These are phyloP conservation scores for Channa argus DNA, from an alignment of 2,113 vertebrate genomes.

Conservation along the genomic window DNA sequence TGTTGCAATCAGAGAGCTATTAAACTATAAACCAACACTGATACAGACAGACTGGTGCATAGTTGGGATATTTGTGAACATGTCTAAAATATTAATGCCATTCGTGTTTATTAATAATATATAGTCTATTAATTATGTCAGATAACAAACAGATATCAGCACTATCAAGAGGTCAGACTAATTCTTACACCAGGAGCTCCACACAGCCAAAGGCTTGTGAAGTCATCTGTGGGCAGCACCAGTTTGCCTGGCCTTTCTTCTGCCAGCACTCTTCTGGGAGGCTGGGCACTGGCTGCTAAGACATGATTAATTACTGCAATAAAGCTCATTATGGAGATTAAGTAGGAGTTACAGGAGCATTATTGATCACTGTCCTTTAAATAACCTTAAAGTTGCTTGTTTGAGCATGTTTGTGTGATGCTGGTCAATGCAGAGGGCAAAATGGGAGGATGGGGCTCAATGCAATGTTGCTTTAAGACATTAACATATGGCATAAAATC, in stretches of 20 bases:
- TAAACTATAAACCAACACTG: no score
- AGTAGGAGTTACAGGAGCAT: conserved; percentile 83
- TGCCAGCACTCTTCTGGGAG: conserved; percentile 71
- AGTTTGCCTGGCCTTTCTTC: conserved; percentile 64
- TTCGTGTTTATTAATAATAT: no score
- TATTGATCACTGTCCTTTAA: conserved; percentile 87
- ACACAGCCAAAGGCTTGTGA: conserved; percentile 20
- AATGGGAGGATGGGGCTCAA: conserved; percentile 48
- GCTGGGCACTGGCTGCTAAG: conserved; percentile 71
- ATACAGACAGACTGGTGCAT: no score
- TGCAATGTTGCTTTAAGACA: conserved; percentile 39
- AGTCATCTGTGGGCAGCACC: conserved; percentile 49
- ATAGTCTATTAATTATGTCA: conserved; percentile 9
- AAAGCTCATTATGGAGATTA: conserved; percentile 87
- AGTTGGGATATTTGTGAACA: no score
- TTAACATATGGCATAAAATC: conserved; percentile 38
- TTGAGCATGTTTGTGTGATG: conserved; percentile 74
- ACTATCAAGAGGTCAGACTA: conserved; percentile 35
- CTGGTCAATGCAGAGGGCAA: conserved; percentile 73
- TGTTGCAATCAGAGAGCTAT: background rate
- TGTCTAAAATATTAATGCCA: no score
- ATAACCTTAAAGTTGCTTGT: conserved; percentile 85
- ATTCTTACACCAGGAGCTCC: conserved; percentile 31
- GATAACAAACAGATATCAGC: conserved; percentile 34
- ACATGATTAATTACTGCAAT: conserved; percentile 85